Percentiles rank a stretch among this genome's conserved stretches.
Evolutionary conservation across 1,140 invertebrate genomes (phyloP).

Genomic region (Bombus cullumanus): DNA sequence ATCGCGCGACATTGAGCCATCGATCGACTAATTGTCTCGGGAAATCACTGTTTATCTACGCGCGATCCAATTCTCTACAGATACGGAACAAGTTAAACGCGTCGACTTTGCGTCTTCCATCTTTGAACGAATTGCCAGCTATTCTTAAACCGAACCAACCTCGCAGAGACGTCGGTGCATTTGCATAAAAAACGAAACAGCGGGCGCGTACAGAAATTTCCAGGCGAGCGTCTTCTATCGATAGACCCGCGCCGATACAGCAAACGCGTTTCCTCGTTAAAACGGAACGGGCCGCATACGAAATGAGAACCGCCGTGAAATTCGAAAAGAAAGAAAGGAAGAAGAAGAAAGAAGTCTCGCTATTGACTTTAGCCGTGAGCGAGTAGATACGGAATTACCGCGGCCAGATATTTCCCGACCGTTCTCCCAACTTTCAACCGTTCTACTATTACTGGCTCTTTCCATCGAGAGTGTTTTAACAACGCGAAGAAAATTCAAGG

Average conservation of each 20-base stretch:
- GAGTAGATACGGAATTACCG: not conserved
- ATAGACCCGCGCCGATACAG: not conserved
- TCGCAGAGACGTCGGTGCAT: no score
- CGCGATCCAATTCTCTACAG: not conserved
- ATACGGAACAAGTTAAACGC: not conserved
- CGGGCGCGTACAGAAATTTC: not conserved
- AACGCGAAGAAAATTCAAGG: conserved; percentile 14
- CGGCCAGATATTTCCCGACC: not conserved
- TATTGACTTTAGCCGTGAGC: not conserved
- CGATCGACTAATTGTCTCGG: not conserved
- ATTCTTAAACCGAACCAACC: no score
- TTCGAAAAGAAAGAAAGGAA: not conserved
- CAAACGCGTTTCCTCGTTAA: conserved; percentile 19
- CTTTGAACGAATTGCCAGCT: rapidly evolving
- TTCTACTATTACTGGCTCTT: not conserved
- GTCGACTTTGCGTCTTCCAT: not conserved
- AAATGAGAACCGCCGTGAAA: not conserved
- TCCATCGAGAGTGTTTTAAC: not conserved
- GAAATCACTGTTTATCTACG: not conserved
- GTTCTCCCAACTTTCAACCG: not conserved
- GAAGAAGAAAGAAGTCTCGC: not conserved
- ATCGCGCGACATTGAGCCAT: not conserved
- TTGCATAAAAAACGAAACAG: not conserved
- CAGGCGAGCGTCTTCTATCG: not conserved
- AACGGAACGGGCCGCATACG: not conserved